Percentiles rank a stretch among this genome's conserved stretches.
Evolutionary conservation across 2,888 invertebrate genomes (phyloP).

Genomic region (Thymelicus sylvestris): DNA sequence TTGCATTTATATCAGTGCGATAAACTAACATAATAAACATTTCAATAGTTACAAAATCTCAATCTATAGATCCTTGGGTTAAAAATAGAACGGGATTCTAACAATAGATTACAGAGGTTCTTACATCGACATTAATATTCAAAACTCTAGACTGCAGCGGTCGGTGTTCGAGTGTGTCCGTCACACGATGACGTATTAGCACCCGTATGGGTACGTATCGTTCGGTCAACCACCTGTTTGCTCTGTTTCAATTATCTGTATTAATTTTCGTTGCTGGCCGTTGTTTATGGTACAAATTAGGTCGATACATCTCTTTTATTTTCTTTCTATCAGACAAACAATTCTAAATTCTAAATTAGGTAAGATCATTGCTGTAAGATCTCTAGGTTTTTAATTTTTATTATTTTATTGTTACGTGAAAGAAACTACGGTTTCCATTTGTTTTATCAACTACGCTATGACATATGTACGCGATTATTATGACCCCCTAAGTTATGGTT

Average conservation of each 20-base stretch:
- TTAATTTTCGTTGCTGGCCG: neutral
- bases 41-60: too few species aligned
- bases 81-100: conserved; percentile 24
- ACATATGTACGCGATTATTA: too few species aligned
- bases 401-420: too few species aligned
- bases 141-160: conserved; percentile 26
- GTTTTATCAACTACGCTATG: too few species aligned
- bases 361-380: too few species aligned
- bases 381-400: neutral
- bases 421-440: too few species aligned
- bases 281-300: neutral
- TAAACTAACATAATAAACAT: neutral
- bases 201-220: conserved; percentile 5
- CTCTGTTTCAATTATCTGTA: neutral
- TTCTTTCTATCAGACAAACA: too few species aligned
- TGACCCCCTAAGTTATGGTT: too few species aligned
- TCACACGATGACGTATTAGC: conserved; percentile 32
- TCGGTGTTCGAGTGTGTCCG: conserved; percentile 14
- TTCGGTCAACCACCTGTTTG: conserved; percentile 30
- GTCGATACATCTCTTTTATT: neutral
- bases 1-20: too few species aligned
- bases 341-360: too few species aligned
- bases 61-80: neutral
- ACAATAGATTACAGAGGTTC: conserved; percentile 24
- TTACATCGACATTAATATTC: conserved; percentile 28